phyloP scores from a whole-genome alignment of 1,140 invertebrate species.

The Teleogryllus occipitalis region DNA sequence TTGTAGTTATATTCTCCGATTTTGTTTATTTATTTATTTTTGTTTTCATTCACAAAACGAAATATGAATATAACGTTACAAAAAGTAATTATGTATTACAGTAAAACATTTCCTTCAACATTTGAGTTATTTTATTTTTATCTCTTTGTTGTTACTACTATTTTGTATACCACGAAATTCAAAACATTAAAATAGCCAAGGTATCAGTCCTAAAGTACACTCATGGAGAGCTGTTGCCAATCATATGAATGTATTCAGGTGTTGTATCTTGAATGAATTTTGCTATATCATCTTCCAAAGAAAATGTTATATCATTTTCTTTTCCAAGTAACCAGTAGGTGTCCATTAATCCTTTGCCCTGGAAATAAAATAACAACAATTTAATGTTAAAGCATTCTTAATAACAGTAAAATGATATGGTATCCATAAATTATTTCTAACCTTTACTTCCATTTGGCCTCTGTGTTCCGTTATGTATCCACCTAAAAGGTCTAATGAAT shows the following conservation, averaged over 20 bases:
- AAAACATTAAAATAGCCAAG: too few relatives aligned
- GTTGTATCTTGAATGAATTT: slow-evolving; percentile 24
- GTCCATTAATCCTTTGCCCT: slow-evolving; percentile 63
- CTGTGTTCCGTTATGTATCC: slow-evolving; percentile 49
- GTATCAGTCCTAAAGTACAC: too few relatives aligned
- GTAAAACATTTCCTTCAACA: neutral
- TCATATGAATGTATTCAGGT: slow-evolving; percentile 28
- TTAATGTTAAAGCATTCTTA: neutral
- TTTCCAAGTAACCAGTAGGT: slow-evolving; percentile 61
- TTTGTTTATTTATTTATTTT: too few relatives aligned
- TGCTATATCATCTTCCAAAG: slow-evolving; percentile 30
- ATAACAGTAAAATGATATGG: too few relatives aligned
- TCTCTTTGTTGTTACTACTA: neutral
- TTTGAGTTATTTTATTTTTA: neutral
- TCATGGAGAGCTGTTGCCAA: neutral
- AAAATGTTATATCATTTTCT: slow-evolving; percentile 34
- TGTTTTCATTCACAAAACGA: too few relatives aligned
- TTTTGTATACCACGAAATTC: too few relatives aligned
- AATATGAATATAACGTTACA: too few relatives aligned
- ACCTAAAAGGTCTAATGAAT: slow-evolving; percentile 48
- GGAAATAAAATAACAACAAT: slow-evolving; percentile 16
- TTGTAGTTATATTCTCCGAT: too few relatives aligned
- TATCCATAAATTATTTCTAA: slow-evolving; percentile 24
- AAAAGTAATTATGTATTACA: neutral
- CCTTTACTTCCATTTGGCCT: slow-evolving; percentile 45